phyloP scores from a whole-genome alignment of 30 jellyfish, hydroid and myxozoan species.

The Cassiopea andromeda region DNA sequence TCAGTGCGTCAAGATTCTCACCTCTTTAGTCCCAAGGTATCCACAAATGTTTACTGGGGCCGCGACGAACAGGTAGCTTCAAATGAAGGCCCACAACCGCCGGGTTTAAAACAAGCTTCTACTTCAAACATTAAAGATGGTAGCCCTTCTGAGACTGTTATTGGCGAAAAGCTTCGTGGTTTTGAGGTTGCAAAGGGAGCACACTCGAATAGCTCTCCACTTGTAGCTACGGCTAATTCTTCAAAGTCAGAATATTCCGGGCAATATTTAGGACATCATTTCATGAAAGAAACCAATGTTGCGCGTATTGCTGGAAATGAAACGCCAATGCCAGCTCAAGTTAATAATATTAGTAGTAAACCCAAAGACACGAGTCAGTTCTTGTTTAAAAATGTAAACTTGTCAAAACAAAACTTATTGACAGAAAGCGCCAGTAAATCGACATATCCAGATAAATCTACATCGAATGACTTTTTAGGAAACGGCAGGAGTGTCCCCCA shows the following conservation, averaged over 20 bases:
- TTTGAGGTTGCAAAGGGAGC: neutral
- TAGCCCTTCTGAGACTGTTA: neutral
- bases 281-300: neutral
- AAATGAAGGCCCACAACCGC: neutral
- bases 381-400: neutral
- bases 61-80: constrained; percentile 26
- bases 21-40: constrained; percentile 18
- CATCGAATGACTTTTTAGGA: neutral
- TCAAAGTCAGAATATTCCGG: neutral
- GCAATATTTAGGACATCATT: neutral
- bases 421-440: neutral
- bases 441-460: neutral
- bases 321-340: neutral
- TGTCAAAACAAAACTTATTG: neutral
- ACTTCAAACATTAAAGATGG: neutral
- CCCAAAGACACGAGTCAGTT: neutral
- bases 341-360: neutral
- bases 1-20: constrained; percentile 41
- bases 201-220: neutral
- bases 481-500: neutral
- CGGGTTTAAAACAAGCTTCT: neutral
- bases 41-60: constrained; percentile 73
- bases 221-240: neutral
- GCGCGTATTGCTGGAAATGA: neutral
- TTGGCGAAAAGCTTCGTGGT: neutral